Conservation (phyloP, 2,888 invertebrate genomes). For the Drosophila yooni region DNA sequence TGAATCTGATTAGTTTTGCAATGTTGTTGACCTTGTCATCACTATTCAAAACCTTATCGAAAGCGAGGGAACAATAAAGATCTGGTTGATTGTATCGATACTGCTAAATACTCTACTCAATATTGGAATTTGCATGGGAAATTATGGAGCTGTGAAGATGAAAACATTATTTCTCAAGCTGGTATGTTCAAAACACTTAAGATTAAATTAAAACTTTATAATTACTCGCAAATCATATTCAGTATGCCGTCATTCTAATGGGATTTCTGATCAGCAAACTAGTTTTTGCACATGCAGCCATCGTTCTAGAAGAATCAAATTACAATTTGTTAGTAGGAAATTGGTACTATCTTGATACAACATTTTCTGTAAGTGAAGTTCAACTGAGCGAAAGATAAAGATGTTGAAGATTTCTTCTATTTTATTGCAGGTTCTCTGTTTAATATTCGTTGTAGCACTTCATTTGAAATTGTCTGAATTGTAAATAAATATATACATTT, state of each 20-base stretch:
- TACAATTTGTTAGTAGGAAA: background rate
- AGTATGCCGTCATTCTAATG: constrained; percentile 12
- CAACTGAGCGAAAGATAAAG: background rate
- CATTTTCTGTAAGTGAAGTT: constrained; percentile 18
- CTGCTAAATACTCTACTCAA: constrained; percentile 6
- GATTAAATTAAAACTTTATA: background rate
- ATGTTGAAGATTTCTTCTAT: background rate
- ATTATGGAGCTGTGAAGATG: constrained; percentile 11
- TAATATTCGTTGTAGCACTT: background rate
- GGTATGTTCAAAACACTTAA: background rate
- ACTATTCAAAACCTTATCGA: background rate
- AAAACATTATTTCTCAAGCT: constrained; percentile 1
- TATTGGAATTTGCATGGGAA: background rate
- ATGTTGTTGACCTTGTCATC: constrained; percentile 12
- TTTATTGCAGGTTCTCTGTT: constrained; percentile 9
- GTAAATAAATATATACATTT: background rate
- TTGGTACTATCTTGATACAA: constrained; percentile 19
- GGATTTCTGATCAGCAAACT: constrained; percentile 20
- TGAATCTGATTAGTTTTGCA: constrained; percentile 7
- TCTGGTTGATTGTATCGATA: constrained; percentile 12
- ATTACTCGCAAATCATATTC: background rate
- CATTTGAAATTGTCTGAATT: background rate
- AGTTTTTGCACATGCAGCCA: background rate
- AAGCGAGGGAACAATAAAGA: background rate
- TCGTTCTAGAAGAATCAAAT: background rate